These are phyloP conservation scores for Enteromius argenteus DNA, from an alignment of 2,797 vertebrate genomes.

Conservation along the genomic window DNA sequence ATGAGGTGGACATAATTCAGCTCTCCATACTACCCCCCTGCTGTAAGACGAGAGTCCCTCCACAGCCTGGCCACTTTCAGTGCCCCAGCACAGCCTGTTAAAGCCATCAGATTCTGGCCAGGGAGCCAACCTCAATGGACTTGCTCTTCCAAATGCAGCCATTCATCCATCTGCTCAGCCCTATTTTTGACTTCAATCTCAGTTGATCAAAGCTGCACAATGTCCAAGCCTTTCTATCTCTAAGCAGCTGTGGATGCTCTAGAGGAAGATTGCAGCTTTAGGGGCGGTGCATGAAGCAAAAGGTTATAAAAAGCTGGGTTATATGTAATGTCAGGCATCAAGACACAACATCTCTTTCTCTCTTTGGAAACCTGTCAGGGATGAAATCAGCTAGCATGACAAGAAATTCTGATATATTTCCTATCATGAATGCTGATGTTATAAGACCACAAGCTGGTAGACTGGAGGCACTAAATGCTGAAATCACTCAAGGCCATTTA, in stretches of 20 bases:
- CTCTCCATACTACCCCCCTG: background rate
- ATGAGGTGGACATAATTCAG: slow-evolving; percentile 6
- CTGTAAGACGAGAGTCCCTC: background rate
- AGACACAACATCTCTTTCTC: background rate
- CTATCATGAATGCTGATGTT: background rate
- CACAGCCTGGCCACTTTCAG: background rate
- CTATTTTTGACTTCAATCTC: slow-evolving; percentile 36
- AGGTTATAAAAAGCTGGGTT: background rate
- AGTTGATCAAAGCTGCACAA: slow-evolving; percentile 33
- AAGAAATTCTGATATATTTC: background rate
- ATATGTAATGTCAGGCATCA: background rate
- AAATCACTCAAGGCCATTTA: slow-evolving; percentile 13
- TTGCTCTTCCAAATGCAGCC: slow-evolving; percentile 25
- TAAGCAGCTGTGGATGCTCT: background rate
- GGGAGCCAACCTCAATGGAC: slow-evolving; percentile 20
- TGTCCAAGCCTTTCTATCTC: slow-evolving; percentile 3
- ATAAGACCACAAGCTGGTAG: slow-evolving; percentile 1
- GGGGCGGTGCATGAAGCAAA: no score
- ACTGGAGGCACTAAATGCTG: background rate
- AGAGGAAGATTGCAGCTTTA: slow-evolving; percentile 21
- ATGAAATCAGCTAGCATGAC: background rate
- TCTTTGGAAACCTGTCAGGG: background rate
- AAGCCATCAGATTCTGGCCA: slow-evolving; percentile 19
- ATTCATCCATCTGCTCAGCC: slow-evolving; percentile 38
- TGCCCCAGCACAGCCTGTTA: slow-evolving; percentile 19